Evolutionary conservation across 2,113 vertebrate species (phyloP).

Genomic region (Myotis davidii): DNA sequence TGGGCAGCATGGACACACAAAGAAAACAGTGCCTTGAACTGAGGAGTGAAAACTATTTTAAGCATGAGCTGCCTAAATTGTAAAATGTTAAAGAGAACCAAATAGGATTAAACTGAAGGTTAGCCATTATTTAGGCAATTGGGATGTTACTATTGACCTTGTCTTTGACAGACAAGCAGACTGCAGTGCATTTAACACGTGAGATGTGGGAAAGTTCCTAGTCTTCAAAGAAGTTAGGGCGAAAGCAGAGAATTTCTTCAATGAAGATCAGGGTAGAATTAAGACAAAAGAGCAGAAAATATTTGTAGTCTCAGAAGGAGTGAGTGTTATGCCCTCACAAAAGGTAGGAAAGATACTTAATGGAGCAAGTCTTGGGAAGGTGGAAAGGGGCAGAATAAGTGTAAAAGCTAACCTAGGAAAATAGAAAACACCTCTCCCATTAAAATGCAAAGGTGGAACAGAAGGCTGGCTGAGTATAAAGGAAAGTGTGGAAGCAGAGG

Average conservation of each 20-base stretch:
- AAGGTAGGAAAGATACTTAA: neutral
- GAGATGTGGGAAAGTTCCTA: neutral
- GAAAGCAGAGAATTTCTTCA: neutral
- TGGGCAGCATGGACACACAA: neutral
- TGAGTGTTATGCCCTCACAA: neutral
- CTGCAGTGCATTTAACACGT: neutral
- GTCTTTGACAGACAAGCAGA: neutral
- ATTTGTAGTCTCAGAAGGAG: neutral
- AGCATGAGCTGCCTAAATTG: neutral
- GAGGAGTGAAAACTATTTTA: neutral
- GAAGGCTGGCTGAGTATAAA: neutral
- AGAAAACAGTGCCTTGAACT: neutral
- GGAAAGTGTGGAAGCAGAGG: neutral
- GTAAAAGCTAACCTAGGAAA: neutral
- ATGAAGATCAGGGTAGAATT: neutral
- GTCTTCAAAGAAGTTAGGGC: neutral
- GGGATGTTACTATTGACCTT: neutral
- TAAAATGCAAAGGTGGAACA: neutral
- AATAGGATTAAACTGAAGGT: neutral
- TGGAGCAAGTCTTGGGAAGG: neutral
- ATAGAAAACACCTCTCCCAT: neutral
- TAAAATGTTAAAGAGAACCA: neutral
- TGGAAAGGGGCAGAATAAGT: neutral
- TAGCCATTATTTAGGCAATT: neutral
- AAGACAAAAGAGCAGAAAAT: neutral